Evolutionary conservation across 2,888 invertebrate genomes (phyloP).

Genomic region (Sesamia inferens): DNA sequence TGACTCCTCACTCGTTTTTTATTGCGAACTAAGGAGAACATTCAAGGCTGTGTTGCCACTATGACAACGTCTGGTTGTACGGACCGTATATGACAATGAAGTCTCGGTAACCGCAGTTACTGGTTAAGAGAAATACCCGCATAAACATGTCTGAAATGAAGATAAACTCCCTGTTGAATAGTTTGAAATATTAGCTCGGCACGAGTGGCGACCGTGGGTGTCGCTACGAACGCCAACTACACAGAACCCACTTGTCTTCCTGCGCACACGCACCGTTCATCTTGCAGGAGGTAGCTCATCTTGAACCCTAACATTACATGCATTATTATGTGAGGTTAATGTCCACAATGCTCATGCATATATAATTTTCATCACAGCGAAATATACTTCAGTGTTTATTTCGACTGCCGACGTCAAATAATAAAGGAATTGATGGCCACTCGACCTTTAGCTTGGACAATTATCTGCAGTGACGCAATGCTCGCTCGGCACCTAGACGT

Average conservation of each 20-base stretch:
- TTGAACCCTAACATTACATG: slow-evolving; percentile 59
- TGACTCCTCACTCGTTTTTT: slow-evolving; percentile 76
- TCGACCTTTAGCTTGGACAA: slow-evolving; percentile 66
- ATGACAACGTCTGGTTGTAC: slow-evolving; percentile 65
- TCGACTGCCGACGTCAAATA: slow-evolving; percentile 59
- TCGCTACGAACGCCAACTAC: slow-evolving; percentile 63
- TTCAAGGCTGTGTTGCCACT: slow-evolving; percentile 71
- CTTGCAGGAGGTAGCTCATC: slow-evolving; percentile 65
- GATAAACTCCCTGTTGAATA: slow-evolving; percentile 80
- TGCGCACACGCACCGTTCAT: slow-evolving; percentile 38
- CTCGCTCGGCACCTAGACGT: slow-evolving; percentile 45
- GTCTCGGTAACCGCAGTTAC: slow-evolving; percentile 72
- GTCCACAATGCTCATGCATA: slow-evolving; percentile 30
- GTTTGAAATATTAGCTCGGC: slow-evolving; percentile 78
- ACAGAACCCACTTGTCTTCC: slow-evolving; percentile 47
- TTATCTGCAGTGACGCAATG: slow-evolving; percentile 64
- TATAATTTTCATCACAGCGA: slow-evolving; percentile 44
- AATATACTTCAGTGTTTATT: slow-evolving; percentile 56
- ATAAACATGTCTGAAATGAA: slow-evolving; percentile 80
- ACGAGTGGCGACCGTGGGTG: slow-evolving; percentile 72
- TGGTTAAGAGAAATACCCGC: slow-evolving; percentile 75
- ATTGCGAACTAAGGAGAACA: slow-evolving; percentile 72
- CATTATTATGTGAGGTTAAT: slow-evolving; percentile 66
- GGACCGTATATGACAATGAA: slow-evolving; percentile 75
- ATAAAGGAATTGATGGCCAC: slow-evolving; percentile 66